A percentile compares a stretch with the other conserved stretches of the same genome.
Conservation (phyloP, 2,888 invertebrate genomes). For the Zootermopsis nevadensis region DNA sequence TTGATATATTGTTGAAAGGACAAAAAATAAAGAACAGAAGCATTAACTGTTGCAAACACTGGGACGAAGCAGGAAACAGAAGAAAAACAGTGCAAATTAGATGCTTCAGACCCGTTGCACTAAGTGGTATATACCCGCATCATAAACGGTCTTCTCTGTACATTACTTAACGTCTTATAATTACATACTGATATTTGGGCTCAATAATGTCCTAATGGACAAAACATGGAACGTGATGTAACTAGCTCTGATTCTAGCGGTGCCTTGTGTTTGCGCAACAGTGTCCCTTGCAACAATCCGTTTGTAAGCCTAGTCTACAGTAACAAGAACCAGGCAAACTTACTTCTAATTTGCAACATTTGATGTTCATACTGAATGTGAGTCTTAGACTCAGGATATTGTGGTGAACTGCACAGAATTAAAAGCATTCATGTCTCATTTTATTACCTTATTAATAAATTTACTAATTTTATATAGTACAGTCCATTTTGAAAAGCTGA, state of each 20-base stretch:
- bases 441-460: too few relatives aligned
- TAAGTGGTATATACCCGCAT: neutral
- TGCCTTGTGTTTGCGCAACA: neutral
- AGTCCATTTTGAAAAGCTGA: too few relatives aligned
- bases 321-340: too few relatives aligned
- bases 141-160: neutral
- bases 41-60: neutral
- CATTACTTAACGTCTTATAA: slow-evolving; percentile 17
- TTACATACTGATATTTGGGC: slow-evolving; percentile 9
- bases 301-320: too few relatives aligned
- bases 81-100: neutral
- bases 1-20: too few relatives aligned
- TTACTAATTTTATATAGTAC: too few relatives aligned
- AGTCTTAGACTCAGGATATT: too few relatives aligned
- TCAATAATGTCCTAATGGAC: slow-evolving; percentile 2
- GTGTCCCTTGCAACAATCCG: neutral
- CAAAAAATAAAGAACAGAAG: too few relatives aligned
- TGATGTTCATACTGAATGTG: too few relatives aligned
- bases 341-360: too few relatives aligned
- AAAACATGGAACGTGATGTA: neutral
- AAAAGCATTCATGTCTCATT: too few relatives aligned
- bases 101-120: neutral
- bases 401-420: too few relatives aligned
- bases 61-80: neutral
- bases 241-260: neutral